These are phyloP conservation scores for Nothocercus nigrocapillus DNA, from an alignment of 2,113 vertebrate species.

Conservation along the genomic window DNA sequence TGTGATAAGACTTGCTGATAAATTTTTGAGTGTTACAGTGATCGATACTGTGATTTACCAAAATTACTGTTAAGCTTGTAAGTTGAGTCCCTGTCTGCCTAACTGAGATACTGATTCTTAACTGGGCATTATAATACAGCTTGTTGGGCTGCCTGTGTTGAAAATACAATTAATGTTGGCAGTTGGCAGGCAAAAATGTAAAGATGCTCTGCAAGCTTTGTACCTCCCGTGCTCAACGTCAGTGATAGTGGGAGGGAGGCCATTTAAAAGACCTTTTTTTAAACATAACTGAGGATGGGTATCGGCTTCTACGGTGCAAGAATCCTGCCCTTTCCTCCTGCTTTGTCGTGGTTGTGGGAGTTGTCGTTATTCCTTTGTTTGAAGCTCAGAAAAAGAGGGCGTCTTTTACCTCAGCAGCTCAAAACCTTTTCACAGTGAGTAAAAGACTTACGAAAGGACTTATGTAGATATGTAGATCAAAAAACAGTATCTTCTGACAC, in stretches of 20 bases:
- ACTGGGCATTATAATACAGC: background rate
- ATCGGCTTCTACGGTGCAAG: background rate
- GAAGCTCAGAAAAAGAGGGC: background rate
- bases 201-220: background rate
- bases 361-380: background rate
- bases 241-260: background rate
- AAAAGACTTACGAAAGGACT: background rate
- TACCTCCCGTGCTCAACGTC: background rate
- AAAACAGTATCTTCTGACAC: background rate
- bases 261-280: background rate
- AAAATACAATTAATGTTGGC: background rate
- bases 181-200: background rate
- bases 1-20: background rate
- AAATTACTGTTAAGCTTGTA: background rate
- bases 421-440: background rate
- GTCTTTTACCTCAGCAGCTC: background rate
- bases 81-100: background rate
- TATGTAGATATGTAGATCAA: background rate
- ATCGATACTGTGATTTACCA: background rate
- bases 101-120: background rate
- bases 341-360: background rate
- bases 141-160: background rate
- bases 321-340: background rate
- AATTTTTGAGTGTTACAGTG: background rate
- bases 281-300: background rate